Percentiles rank a stretch among this genome's conserved stretches.
Evolutionary conservation across 2,113 vertebrate genomes (phyloP).

Genomic region (Mastomys natalensis): DNA sequence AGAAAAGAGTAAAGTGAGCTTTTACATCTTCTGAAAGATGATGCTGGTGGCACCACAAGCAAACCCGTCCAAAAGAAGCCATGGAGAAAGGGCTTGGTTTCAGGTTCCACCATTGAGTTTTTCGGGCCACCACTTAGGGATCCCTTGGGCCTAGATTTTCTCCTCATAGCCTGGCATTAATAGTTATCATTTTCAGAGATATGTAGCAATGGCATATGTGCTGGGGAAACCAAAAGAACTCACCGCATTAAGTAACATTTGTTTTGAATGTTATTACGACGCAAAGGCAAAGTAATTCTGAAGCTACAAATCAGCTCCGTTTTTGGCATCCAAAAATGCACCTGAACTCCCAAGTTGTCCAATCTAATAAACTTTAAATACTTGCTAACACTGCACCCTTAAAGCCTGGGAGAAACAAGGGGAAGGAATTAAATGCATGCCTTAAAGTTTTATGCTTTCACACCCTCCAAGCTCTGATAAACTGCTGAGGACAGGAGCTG

Average conservation of each 20-base stretch:
- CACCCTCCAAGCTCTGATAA: background rate
- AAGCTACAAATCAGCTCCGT: background rate
- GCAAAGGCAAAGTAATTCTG: background rate
- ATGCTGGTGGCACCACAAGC: background rate
- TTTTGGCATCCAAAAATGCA: conserved; percentile 22
- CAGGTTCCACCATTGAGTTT: conserved; percentile 37
- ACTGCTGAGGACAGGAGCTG: background rate
- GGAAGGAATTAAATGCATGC: background rate
- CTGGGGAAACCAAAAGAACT: conserved; percentile 13
- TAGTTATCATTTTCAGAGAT: conserved; percentile 22
- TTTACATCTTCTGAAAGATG: background rate
- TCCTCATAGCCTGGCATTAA: background rate
- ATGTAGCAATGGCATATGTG: background rate
- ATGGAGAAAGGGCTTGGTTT: conserved; percentile 27
- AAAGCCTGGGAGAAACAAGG: conserved; percentile 15
- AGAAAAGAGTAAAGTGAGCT: conserved; percentile 2
- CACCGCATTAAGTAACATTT: background rate
- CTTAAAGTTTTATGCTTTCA: conserved; percentile 36
- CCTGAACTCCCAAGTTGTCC: background rate
- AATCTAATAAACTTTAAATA: conserved; percentile 16
- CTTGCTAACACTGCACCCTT: background rate
- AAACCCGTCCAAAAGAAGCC: conserved; percentile 20
- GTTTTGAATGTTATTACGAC: background rate
- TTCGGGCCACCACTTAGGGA: conserved; percentile 31
- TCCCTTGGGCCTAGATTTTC: background rate